Evolutionary conservation across 1,140 invertebrate genomes (phyloP), one percentile per base, ranked within the genome.

Genomic region (Calliphora vicina): DNA sequence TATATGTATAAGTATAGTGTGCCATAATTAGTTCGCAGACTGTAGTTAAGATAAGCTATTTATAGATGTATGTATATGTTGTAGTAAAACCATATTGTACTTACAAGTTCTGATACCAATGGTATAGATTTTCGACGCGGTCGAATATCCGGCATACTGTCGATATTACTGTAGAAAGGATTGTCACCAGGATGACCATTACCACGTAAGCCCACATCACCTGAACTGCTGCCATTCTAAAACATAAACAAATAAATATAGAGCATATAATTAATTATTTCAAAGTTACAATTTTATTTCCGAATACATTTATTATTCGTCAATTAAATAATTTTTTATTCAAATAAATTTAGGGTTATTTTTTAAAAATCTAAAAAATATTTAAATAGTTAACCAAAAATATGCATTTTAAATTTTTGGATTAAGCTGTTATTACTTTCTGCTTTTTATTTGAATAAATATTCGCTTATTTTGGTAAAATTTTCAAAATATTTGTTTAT

Each of bases 131-230:
- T 99, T 89, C 98, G 93, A 88, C 96, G 93, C 83, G 97, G 97
- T 90, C 98, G 94, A 91, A 99, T 99, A 91, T 99, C 98, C 43
- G 99, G 98, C 97, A 99, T 99, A 89, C 98, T 99, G 94, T 99
- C 98, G 92, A 99, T 99, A 91, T 97, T 98, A 91, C 97, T 99
- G 94, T 99, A 99, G 93, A 99, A 99, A 13, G 98, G 97, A 92
- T 99, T 99, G 91, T 99, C 97, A 84, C 96, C 96, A 23, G 96
- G 95, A 91, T 96, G 96, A 83, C 97, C 95, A 94, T 96, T 96
- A n/a, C 93, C 93, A 82, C 96, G 92, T 83, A 94, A 93, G 25
- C 93, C 93, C 84, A 94, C 93, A 85, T 96, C 95, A 74, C 94
- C 95, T 81, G 94, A 93, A 42, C 94, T 94, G 86, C 93, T 94